Conservation (phyloP, 2,113 vertebrate species). For the Diadophis punctatus region DNA sequence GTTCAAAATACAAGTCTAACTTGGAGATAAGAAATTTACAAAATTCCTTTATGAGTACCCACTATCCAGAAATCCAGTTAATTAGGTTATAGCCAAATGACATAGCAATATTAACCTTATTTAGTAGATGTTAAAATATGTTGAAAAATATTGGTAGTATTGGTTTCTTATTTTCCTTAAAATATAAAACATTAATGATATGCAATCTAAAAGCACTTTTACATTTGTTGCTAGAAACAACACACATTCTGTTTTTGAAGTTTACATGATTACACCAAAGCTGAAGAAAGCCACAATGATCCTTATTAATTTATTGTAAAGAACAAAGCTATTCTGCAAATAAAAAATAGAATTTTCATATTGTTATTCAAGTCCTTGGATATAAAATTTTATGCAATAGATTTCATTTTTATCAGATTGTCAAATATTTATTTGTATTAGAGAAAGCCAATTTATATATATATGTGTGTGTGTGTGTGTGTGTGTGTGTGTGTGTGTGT, state of each 20-base stretch:
- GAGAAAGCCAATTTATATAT: background rate
- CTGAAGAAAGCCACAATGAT: constrained; percentile 8
- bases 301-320: background rate
- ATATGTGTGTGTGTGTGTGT: background rate
- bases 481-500: too few relatives aligned
- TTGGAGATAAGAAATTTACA: background rate
- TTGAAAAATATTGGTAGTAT: background rate
- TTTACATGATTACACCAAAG: constrained; percentile 15
- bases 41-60: background rate
- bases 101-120: background rate
- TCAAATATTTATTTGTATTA: background rate
- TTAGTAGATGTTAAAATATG: background rate
- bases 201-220: background rate
- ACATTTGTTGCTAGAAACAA: background rate
- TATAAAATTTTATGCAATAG: constrained; percentile 37
- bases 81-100: background rate
- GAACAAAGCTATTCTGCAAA: background rate
- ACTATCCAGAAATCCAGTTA: background rate
- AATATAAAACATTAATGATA: background rate
- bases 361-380: constrained; percentile 5
- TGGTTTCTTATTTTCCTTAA: background rate
- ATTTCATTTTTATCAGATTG: constrained; percentile 34
- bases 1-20: background rate
- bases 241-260: constrained; percentile 2
- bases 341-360: constrained; percentile 51